A percentile compares a stretch with the other conserved stretches of the same genome.
Evolutionary conservation across 2,797 vertebrate species (phyloP).

Genomic region (Mycteria americana): DNA sequence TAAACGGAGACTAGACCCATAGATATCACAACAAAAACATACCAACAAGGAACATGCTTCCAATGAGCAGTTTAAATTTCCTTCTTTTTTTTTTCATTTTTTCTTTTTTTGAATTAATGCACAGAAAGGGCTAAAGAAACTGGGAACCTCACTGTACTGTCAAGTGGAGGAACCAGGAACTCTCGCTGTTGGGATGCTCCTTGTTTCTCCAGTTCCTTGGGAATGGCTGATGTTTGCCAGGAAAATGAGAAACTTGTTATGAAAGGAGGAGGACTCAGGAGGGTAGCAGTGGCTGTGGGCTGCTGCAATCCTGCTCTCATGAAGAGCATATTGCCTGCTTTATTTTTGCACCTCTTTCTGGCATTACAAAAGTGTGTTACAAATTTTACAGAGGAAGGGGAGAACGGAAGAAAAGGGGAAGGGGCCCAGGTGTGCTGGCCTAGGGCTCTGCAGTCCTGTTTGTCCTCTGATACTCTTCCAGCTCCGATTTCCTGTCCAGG

Average conservation of each 20-base stretch:
- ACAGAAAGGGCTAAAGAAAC: conserved; percentile 73
- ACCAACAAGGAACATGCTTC: conserved; percentile 51
- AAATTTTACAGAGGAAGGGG: conserved; percentile 40
- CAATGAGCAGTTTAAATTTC: not conserved
- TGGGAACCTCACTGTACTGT: conserved; percentile 54
- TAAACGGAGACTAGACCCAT: not conserved
- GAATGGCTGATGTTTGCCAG: conserved; percentile 10
- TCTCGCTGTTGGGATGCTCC: not conserved
- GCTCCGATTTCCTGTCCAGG: conserved; percentile 91
- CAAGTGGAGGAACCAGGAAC: conserved; percentile 14
- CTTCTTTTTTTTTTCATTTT: not conserved
- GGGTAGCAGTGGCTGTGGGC: conserved; percentile 13
- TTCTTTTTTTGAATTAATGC: conserved; percentile 49
- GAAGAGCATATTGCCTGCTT: conserved; percentile 24
- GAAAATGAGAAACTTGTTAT: conserved; percentile 20
- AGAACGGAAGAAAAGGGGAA: not conserved
- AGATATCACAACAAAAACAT: conserved; percentile 31
- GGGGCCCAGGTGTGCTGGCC: not conserved
- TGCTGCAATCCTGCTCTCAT: not conserved
- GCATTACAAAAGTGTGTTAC: conserved; percentile 63
- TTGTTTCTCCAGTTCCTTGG: conserved; percentile 4
- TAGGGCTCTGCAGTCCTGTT: conserved; percentile 77
- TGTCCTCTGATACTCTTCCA: conserved; percentile 90
- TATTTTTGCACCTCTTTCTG: conserved; percentile 41
- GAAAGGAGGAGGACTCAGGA: conserved; percentile 40